These are phyloP conservation scores for Acanthosepion esculentum DNA, from an alignment of 2,888 invertebrate genomes.

Conservation along the genomic window DNA sequence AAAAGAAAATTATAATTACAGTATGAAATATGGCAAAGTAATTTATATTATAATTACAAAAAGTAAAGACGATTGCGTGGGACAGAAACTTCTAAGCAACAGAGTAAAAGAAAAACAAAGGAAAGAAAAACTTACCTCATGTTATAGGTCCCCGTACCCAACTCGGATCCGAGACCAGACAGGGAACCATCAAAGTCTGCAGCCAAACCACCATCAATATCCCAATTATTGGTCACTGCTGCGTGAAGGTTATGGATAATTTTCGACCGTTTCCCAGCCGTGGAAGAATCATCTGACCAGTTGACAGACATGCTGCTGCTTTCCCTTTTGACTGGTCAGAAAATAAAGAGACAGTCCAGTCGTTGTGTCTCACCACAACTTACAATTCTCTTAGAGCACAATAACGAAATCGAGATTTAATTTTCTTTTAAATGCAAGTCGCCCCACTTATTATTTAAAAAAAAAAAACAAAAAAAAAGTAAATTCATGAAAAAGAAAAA, in stretches of 20 bases:
- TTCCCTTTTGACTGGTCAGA: background rate
- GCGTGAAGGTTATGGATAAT: slow-evolving; percentile 59
- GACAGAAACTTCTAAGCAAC: no score
- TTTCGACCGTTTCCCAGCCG: slow-evolving; percentile 65
- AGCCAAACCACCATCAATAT: slow-evolving; percentile 81
- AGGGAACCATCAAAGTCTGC: slow-evolving; percentile 85
- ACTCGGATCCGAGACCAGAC: slow-evolving; percentile 82
- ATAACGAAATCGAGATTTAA: no score
- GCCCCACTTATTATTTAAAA: no score
- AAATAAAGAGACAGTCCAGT: background rate
- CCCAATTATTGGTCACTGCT: slow-evolving; percentile 69
- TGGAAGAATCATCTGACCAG: slow-evolving; percentile 50
- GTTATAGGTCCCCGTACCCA: slow-evolving; percentile 80
- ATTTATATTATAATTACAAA: no score
- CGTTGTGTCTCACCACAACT: no score
- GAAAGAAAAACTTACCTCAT: slow-evolving; percentile 78
- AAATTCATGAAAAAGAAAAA: background rate
- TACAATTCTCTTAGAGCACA: background rate
- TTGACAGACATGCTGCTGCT: slow-evolving; percentile 46
- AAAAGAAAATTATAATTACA: no score
- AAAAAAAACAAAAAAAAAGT: no score
- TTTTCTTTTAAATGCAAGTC: no score
- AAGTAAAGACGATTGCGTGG: no score
- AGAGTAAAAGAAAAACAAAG: background rate
- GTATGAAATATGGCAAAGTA: no score